These are phyloP conservation scores for Tetragonula carbonaria DNA, from an alignment of 2,888 invertebrate genomes.

Conservation along the genomic window DNA sequence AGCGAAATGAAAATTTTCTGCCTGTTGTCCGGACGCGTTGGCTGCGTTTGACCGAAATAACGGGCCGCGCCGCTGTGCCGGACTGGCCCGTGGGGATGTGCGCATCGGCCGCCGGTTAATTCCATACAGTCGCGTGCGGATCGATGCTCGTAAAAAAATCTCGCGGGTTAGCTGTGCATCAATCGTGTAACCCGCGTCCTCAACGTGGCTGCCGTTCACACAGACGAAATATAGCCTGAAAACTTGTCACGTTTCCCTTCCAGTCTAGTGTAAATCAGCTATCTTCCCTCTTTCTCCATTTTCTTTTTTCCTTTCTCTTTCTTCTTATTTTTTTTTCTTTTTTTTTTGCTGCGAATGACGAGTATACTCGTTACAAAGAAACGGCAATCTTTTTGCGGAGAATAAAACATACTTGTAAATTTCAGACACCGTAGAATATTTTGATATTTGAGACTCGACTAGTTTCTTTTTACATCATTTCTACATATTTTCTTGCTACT, in stretches of 20 bases:
- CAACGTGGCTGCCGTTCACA: conserved; percentile 9
- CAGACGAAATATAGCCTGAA: conserved; percentile 1
- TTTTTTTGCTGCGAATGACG: not conserved
- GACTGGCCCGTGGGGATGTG: conserved; percentile 12
- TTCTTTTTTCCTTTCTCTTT: not conserved
- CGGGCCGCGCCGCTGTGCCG: not conserved
- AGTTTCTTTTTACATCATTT: no score
- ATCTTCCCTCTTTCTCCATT: not conserved
- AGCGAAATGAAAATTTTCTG: conserved; percentile 54
- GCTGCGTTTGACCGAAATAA: conserved; percentile 43
- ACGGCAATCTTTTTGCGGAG: no score
- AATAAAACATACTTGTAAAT: no score
- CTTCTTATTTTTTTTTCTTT: not conserved
- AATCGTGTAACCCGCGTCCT: conserved; percentile 31
- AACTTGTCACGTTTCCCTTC: not conserved
- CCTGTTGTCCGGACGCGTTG: not conserved
- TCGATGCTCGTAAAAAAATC: conserved; percentile 54
- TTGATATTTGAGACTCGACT: no score
- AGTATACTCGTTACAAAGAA: no score
- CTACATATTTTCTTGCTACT: no score
- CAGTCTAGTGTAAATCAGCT: not conserved
- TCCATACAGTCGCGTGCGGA: conserved; percentile 35
- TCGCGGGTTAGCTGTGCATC: conserved; percentile 36
- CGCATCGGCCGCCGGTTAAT: conserved; percentile 48
- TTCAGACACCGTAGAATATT: no score